These are phyloP conservation scores for Dipodomys stephensi DNA, from an alignment of 2,113 vertebrate genomes.

Conservation along the genomic window DNA sequence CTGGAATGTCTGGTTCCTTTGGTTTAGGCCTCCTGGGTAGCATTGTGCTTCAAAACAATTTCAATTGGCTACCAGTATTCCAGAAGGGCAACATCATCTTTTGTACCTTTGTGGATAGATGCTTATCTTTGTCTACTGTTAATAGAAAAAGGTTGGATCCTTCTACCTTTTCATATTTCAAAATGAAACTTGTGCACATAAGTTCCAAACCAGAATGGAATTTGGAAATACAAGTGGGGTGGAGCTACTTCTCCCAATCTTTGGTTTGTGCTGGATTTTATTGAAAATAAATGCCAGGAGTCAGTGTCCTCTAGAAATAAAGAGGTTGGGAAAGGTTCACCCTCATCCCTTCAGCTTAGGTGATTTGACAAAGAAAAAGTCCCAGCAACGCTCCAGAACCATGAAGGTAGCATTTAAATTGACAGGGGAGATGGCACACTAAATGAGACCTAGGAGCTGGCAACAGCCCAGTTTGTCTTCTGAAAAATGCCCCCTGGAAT, in stretches of 20 bases:
- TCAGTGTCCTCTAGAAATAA: conserved; percentile 55
- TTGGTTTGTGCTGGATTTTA: conserved; percentile 55
- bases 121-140: conserved; percentile 76
- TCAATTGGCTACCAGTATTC: conserved; percentile 65
- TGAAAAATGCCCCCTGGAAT: background rate
- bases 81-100: conserved; percentile 70
- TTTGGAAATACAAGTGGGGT: conserved; percentile 69
- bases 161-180: conserved; percentile 74
- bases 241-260: conserved; percentile 59
- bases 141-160: conserved; percentile 66
- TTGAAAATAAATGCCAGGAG: conserved; percentile 70
- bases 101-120: conserved; percentile 77
- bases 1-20: conserved; percentile 76
- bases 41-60: conserved; percentile 75
- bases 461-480: background rate
- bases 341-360: conserved; percentile 45
- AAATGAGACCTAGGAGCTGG: background rate
- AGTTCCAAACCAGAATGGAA: conserved; percentile 74
- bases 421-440: background rate
- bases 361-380: conserved; percentile 47
- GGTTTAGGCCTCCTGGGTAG: conserved; percentile 76
- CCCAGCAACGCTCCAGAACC: conserved; percentile 22
- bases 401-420: background rate
- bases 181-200: conserved; percentile 73
- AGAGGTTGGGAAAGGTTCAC: conserved; percentile 6